These are phyloP conservation scores for Drosophila cognata DNA, from an alignment of 2,888 invertebrate genomes.

Conservation along the genomic window DNA sequence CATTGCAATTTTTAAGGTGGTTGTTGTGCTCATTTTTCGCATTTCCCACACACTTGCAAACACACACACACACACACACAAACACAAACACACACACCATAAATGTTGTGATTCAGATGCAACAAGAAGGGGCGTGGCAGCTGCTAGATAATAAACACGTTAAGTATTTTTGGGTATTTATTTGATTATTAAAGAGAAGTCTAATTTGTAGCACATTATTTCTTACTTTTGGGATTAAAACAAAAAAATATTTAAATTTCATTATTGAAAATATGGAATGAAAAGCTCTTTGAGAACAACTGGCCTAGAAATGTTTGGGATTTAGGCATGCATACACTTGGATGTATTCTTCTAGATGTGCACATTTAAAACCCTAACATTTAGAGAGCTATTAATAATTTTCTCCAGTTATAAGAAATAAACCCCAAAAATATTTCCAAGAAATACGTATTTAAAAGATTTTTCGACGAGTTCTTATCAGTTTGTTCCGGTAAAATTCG, in stretches of 20 bases:
- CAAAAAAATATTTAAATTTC: background rate
- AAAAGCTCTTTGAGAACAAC: background rate
- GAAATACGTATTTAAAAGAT: background rate
- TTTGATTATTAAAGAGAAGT: background rate
- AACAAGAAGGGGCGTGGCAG: conserved; percentile 16
- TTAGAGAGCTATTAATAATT: background rate
- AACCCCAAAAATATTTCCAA: background rate
- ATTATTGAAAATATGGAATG: background rate
- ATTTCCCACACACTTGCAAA: background rate
- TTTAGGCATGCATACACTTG: background rate
- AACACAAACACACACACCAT: background rate
- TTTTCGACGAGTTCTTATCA: background rate
- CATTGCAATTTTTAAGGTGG: conserved; percentile 79
- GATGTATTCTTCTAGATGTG: background rate
- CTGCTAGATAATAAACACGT: background rate
- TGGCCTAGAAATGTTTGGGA: background rate
- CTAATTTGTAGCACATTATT: background rate
- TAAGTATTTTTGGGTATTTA: background rate
- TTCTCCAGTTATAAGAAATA: background rate
- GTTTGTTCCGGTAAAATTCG: too few species aligned
- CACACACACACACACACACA: too few species aligned
- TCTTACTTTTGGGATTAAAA: background rate
- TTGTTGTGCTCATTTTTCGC: conserved; percentile 31
- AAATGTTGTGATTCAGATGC: background rate
- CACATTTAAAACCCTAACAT: background rate